Evolutionary conservation across 2,797 vertebrate species (phyloP).

Genomic region (Siniperca scherzeri): DNA sequence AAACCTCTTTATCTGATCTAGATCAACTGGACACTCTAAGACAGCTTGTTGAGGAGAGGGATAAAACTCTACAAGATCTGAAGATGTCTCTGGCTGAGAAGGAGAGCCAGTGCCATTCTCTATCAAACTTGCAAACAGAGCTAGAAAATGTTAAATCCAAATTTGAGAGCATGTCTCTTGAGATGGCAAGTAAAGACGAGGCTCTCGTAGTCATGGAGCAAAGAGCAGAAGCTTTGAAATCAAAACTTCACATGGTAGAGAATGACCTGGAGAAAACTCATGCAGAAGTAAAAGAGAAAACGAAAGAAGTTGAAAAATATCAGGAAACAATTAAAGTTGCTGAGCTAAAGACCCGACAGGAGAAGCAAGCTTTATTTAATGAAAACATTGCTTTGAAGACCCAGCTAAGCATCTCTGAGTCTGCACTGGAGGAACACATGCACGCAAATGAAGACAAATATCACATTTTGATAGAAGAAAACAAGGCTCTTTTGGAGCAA

Average conservation of each 20-base stretch:
- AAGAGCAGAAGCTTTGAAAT: slow-evolving; percentile 65
- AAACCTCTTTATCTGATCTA: slow-evolving; percentile 59
- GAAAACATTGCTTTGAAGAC: slow-evolving; percentile 60
- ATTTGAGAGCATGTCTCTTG: slow-evolving; percentile 52
- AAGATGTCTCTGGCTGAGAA: slow-evolving; percentile 71
- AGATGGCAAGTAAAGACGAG: slow-evolving; percentile 68
- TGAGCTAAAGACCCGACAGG: slow-evolving; percentile 62
- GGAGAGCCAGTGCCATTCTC: slow-evolving; percentile 62
- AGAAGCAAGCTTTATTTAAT: slow-evolving; percentile 61
- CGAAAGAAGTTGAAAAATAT: slow-evolving; percentile 61
- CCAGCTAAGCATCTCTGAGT: slow-evolving; percentile 61
- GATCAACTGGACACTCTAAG: slow-evolving; percentile 73
- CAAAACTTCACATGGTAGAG: slow-evolving; percentile 64
- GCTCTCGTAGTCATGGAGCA: slow-evolving; percentile 62
- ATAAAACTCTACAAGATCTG: slow-evolving; percentile 67
- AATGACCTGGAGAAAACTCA: slow-evolving; percentile 74
- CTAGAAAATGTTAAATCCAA: slow-evolving; percentile 64
- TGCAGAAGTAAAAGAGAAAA: slow-evolving; percentile 65
- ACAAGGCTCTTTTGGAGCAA: slow-evolving; percentile 64
- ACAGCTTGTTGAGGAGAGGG: slow-evolving; percentile 66
- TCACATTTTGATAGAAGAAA: slow-evolving; percentile 60
- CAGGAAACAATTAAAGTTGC: slow-evolving; percentile 48
- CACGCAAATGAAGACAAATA: slow-evolving; percentile 64
- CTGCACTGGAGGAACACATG: slow-evolving; percentile 61
- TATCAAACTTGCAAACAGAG: slow-evolving; percentile 65